These are phyloP conservation scores for Caenorhabditis angaria DNA, from an alignment of 2,888 invertebrate species.

Conservation along the genomic window DNA sequence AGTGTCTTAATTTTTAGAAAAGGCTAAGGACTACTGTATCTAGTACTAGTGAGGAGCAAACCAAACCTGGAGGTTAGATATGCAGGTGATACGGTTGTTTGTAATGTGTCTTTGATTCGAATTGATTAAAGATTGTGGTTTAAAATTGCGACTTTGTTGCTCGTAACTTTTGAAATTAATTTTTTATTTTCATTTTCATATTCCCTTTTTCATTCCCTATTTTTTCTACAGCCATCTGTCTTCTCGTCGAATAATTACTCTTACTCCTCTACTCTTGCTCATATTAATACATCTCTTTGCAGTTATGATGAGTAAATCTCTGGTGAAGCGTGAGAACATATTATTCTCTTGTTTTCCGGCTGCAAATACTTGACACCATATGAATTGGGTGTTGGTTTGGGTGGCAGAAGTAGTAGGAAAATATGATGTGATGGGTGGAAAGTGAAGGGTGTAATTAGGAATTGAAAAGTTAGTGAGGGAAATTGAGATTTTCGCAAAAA, in stretches of 20 bases:
- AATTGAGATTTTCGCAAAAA: too few species aligned
- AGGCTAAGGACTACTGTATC: too few species aligned
- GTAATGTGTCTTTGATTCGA: too few species aligned
- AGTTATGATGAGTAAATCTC: not conserved
- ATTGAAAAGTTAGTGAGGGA: too few species aligned
- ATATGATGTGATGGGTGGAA: too few species aligned
- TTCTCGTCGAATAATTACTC: conserved; percentile 8
- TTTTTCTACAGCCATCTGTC: conserved; percentile 12
- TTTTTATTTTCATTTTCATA: not conserved
- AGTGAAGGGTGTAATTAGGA: too few species aligned
- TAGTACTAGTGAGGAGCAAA: too few species aligned
- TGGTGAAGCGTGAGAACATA: not conserved
- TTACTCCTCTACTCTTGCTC: conserved; percentile 14
- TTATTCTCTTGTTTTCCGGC: not conserved
- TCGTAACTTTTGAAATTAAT: not conserved
- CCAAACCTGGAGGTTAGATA: too few species aligned
- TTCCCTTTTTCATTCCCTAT: not conserved
- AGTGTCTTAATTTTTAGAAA: not conserved
- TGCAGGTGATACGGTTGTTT: too few species aligned
- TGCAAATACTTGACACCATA: conserved; percentile 1
- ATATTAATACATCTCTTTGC: conserved; percentile 8
- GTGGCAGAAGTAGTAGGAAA: too few species aligned
- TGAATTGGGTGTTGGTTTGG: not conserved
- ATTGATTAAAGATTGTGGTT: too few species aligned
- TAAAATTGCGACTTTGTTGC: too few species aligned